Evolutionary conservation across 2,888 invertebrate species (phyloP).

Genomic region (Pollenia labialis): DNA sequence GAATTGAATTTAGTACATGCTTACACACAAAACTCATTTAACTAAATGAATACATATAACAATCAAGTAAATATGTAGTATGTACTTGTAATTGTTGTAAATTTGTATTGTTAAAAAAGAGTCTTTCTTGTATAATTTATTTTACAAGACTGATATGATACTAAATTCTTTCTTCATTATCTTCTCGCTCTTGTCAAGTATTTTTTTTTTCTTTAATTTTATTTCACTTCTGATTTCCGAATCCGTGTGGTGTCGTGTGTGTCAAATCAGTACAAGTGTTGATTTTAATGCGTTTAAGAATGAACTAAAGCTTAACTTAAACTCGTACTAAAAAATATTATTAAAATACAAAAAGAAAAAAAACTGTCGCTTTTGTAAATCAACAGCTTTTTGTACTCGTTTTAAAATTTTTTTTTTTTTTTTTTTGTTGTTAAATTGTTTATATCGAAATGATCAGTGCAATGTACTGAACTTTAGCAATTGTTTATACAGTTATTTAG

Average conservation of each 20-base stretch:
- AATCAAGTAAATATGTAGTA: constrained; percentile 31
- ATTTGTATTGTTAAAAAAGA: background rate
- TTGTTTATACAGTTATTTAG: constrained; percentile 6
- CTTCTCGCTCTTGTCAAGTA: constrained; percentile 36
- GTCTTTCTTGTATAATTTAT: constrained; percentile 18
- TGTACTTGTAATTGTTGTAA: background rate
- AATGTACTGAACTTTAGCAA: constrained; percentile 34
- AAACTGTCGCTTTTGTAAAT: constrained; percentile 53
- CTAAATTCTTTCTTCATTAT: constrained; percentile 30
- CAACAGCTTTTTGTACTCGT: constrained; percentile 42
- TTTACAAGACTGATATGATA: constrained; percentile 40
- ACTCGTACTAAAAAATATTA: constrained; percentile 55
- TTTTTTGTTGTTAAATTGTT: constrained; percentile 29
- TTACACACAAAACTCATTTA: background rate
- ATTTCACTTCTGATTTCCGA: background rate
- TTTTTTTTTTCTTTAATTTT: background rate
- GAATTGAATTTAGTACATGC: background rate
- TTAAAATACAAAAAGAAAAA: constrained; percentile 21
- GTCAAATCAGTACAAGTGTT: constrained; percentile 67
- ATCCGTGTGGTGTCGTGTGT: constrained; percentile 21
- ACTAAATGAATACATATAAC: constrained; percentile 6
- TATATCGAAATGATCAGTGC: constrained; percentile 59
- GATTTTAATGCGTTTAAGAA: constrained; percentile 69
- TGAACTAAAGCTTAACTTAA: constrained; percentile 66
- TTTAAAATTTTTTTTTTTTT: constrained; percentile 22